These are phyloP conservation scores for Microtus oregoni DNA, from an alignment of 2,113 vertebrate species.

Conservation along the genomic window DNA sequence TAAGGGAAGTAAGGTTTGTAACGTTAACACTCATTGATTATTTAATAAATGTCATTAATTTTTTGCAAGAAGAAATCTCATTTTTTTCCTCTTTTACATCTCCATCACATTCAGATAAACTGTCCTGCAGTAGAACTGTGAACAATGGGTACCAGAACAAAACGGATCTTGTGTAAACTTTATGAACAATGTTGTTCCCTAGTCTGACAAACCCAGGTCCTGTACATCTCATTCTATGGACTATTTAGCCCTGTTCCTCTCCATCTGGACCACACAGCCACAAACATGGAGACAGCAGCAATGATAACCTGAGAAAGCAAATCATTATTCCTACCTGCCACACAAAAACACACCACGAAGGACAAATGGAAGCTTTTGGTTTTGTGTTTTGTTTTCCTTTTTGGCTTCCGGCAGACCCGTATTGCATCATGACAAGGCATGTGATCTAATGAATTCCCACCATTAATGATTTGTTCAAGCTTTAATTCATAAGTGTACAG, in stretches of 20 bases:
- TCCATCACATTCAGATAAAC: constrained; percentile 23
- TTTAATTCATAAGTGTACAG: neutral
- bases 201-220: neutral
- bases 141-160: neutral
- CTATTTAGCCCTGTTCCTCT: neutral
- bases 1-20: neutral
- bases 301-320: constrained; percentile 25
- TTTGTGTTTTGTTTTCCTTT: neutral
- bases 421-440: neutral
- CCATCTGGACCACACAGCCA: neutral
- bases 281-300: neutral
- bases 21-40: neutral
- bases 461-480: neutral
- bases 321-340: neutral
- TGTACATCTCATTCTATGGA: neutral
- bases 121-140: neutral
- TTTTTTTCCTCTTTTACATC: constrained; percentile 3
- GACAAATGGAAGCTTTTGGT: neutral
- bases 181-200: neutral
- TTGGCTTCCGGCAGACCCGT: neutral
- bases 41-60: neutral
- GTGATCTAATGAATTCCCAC: neutral
- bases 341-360: neutral
- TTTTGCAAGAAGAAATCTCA: neutral
- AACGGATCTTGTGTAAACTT: neutral